phyloP scores from a whole-genome alignment of 1,140 invertebrate species.

The Microplitis mediator region DNA sequence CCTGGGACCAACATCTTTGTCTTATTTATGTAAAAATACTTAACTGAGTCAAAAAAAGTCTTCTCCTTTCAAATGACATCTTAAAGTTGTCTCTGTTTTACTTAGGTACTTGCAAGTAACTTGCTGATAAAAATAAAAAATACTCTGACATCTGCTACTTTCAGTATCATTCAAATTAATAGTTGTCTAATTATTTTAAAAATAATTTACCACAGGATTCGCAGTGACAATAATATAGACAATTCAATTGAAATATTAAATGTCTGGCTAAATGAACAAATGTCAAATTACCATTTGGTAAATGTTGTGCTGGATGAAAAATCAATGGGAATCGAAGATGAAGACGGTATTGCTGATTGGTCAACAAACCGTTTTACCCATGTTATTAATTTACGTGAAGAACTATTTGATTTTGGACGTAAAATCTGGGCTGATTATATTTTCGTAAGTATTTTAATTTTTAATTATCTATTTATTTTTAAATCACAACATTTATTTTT shows the following conservation, averaged over 20 bases:
- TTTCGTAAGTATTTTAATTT: slow-evolving; percentile 66
- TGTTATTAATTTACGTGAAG: slow-evolving; percentile 81
- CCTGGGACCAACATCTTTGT: too few species aligned
- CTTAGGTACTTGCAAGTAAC: too few species aligned
- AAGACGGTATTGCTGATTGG: slow-evolving; percentile 77
- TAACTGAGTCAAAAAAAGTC: too few species aligned
- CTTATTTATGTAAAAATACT: too few species aligned
- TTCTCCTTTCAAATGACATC: too few species aligned
- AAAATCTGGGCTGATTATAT: slow-evolving; percentile 84
- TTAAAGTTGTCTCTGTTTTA: too few species aligned
- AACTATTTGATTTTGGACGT: slow-evolving; percentile 75
- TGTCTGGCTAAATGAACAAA: slow-evolving; percentile 72
- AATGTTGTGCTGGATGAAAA: slow-evolving; percentile 68
- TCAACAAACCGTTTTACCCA: slow-evolving; percentile 76
- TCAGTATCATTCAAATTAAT: slow-evolving; percentile 14
- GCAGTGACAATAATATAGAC: slow-evolving; percentile 88
- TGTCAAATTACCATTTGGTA: slow-evolving; percentile 74
- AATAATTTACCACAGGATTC: slow-evolving; percentile 70
- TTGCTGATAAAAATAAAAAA: too few species aligned
- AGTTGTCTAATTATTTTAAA: neutral
- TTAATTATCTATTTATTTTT: slow-evolving; percentile 4
- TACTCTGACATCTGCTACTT: too few species aligned
- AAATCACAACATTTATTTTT: too few species aligned
- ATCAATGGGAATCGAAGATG: slow-evolving; percentile 65
- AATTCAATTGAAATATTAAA: slow-evolving; percentile 74